Evolutionary conservation across 2,113 vertebrate species (phyloP).

Genomic region (Campylomormyrus tamandua): DNA sequence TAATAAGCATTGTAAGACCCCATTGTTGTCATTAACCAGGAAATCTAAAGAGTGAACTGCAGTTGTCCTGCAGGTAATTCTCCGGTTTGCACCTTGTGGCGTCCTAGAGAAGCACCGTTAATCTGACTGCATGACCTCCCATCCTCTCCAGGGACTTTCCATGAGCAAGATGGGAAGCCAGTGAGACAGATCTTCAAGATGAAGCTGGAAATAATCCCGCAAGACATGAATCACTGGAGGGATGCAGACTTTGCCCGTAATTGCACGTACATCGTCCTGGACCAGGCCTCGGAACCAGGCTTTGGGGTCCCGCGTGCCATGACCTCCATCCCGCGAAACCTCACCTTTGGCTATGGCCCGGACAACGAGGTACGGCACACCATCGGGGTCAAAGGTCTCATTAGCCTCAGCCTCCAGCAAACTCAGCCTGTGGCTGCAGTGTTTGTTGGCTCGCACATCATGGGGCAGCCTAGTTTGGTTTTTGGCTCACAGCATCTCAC

Average conservation of each 20-base stretch:
- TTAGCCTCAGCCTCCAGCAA: neutral
- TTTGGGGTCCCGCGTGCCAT: conserved; percentile 55
- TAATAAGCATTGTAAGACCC: neutral
- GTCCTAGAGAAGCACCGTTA: neutral
- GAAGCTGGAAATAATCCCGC: conserved; percentile 48
- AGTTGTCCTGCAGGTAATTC: neutral
- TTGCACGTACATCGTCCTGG: conserved; percentile 63
- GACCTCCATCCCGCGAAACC: conserved; percentile 62
- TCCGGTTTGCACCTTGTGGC: neutral
- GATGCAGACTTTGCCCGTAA: conserved; percentile 58
- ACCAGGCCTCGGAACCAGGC: conserved; percentile 53
- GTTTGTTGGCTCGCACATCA: neutral
- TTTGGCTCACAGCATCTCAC: neutral
- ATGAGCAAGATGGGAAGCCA: conserved; percentile 14
- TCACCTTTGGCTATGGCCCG: conserved; percentile 51
- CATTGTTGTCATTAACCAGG: neutral
- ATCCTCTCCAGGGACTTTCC: conserved; percentile 34
- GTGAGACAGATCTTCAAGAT: conserved; percentile 26
- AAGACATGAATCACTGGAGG: conserved; percentile 53
- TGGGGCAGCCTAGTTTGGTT: neutral
- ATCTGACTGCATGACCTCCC: neutral
- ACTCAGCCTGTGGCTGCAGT: neutral
- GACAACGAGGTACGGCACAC: conserved; percentile 51
- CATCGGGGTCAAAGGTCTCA: neutral
- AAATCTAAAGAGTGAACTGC: neutral